phyloP scores from a whole-genome alignment of 2,797 vertebrate genomes.

The Karalla daura region DNA sequence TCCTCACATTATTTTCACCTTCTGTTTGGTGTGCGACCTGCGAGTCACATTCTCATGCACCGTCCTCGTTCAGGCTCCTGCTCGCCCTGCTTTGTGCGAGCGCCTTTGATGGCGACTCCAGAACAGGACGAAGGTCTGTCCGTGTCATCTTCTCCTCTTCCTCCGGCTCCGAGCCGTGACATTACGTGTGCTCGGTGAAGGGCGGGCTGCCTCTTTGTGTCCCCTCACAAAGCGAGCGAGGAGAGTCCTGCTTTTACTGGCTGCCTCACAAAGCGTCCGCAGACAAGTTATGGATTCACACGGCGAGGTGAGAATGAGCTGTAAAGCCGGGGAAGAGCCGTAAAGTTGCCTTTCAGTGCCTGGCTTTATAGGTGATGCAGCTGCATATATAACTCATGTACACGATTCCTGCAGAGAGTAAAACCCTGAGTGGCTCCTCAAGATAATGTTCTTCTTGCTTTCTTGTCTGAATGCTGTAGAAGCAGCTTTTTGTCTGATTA shows the following conservation, averaged over 20 bases:
- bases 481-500: no score
- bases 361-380: conserved; percentile 39
- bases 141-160: conserved; percentile 12
- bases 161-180: conserved; percentile 6
- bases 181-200: not conserved
- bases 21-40: not conserved
- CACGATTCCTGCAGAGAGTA: conserved; percentile 9
- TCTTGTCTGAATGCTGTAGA: no score
- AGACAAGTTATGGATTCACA: conserved; percentile 17
- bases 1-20: not conserved
- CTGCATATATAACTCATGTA: conserved; percentile 30
- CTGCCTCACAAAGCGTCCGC: conserved; percentile 12
- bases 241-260: conserved; percentile 6
- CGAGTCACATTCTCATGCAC: not conserved
- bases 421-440: conserved; percentile 7
- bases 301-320: not conserved
- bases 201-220: not conserved
- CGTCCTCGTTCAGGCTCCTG: not conserved
- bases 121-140: conserved; percentile 10
- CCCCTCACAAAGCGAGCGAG: conserved; percentile 9
- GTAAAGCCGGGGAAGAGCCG: not conserved
- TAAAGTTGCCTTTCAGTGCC: conserved; percentile 4
- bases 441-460: conserved; percentile 1
- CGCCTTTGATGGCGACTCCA: conserved; percentile 5
- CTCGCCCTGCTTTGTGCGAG: not conserved